A percentile compares a stretch with the other conserved stretches of the same genome.
These are phyloP conservation scores for Apteryx mantelli DNA, from an alignment of 2,113 vertebrate species.

Conservation along the genomic window DNA sequence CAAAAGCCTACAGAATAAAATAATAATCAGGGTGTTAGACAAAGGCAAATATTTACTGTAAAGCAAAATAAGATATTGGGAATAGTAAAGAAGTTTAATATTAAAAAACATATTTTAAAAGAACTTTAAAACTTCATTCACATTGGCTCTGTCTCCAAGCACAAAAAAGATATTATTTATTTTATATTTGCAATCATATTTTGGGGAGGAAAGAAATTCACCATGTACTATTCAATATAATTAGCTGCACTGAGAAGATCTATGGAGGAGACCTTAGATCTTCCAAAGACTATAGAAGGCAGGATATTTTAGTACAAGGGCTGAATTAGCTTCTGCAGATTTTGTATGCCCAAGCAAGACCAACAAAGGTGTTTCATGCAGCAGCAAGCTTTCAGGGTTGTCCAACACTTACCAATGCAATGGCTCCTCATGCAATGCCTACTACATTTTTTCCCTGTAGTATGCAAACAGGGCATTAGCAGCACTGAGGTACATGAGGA, in stretches of 20 bases:
- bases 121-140: background rate
- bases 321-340: background rate
- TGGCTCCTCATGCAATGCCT: background rate
- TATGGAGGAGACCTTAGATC: rapidly evolving
- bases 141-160: background rate
- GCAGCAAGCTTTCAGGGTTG: background rate
- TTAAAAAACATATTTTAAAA: background rate
- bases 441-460: background rate
- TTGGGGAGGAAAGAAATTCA: background rate
- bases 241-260: background rate
- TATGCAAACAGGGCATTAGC: background rate
- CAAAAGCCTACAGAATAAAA: background rate
- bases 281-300: background rate
- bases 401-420: background rate
- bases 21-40: background rate
- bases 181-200: background rate
- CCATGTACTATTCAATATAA: background rate
- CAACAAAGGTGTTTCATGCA: background rate
- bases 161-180: background rate
- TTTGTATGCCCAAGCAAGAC: background rate
- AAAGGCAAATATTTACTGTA: background rate
- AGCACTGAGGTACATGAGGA: background rate
- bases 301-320: background rate
- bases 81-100: background rate
- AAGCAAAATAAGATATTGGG: background rate